Base-by-base conservation (phyloP, 2,797 vertebrate genomes). In the Hoplostethus atlanticus region DNA sequence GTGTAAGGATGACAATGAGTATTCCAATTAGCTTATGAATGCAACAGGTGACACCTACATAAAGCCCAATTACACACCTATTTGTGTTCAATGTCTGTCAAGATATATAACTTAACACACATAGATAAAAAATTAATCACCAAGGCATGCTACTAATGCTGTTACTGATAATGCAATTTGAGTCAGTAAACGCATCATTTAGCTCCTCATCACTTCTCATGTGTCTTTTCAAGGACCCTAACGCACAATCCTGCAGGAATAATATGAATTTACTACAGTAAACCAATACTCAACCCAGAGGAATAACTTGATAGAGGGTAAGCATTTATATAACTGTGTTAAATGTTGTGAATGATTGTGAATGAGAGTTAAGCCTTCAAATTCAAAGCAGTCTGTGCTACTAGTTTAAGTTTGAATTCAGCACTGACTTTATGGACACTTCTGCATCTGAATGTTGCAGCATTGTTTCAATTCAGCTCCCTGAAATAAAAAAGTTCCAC, bases 1-100 rank as follows among this genome's bases (percentile, higher is more conserved):
- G 85, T 76, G 84, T 88, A 75, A 90, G 84, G 86, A 86, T 86
- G 89, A 91, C 91, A 91, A 91, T 81, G 90, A 88, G 73, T 54
- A 69, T 83, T 81, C 73, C 92, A 90, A 90, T 93, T 93, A 93
- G 83, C 85, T 89, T 86, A 87, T 84, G 75, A 87, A 93, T 90
- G 90, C 87, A 94, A 92, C 89, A 91, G 91, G 86, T 87, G 91
- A 93, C 90, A 92, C 57, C 89, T 84, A 88, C 87, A 89, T 89
- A 79, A 91, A 82, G 85, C 74, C 88, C 89, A 92, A 88, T 92
- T 89, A 91, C 87, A 87, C 81, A 80, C 64, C 47, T 91, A 85
- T 86, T 93, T 85, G 75, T 89, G 85, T 79, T 76, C 21, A 8
- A 63, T 47, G 72, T 75, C 82, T 73, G 73, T 76, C 74, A 66